Percentiles rank a stretch among this genome's conserved stretches.
phyloP scores from a whole-genome alignment of 1,140 invertebrate species.

The Lysiphlebus fabarum region DNA sequence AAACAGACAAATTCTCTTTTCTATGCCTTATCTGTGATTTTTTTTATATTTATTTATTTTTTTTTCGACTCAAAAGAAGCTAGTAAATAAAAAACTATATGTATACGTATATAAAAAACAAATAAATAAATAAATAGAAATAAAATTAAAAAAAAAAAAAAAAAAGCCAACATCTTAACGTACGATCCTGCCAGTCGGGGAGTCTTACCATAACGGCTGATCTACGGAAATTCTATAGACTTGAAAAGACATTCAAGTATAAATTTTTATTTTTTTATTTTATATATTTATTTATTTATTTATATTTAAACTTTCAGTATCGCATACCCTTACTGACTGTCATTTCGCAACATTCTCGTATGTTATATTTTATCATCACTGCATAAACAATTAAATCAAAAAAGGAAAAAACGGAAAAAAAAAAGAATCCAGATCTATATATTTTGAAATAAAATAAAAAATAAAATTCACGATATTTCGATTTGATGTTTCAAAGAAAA shows the following conservation, averaged over 20 bases:
- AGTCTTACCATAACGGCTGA: slow-evolving; percentile 24
- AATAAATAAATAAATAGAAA: too few relatives aligned
- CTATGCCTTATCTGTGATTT: slow-evolving; percentile 34
- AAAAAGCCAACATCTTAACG: slow-evolving; percentile 32
- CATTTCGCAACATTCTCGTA: background rate
- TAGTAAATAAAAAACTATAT: slow-evolving; percentile 8
- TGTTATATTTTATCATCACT: background rate
- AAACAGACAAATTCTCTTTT: slow-evolving; percentile 40
- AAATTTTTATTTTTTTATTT: too few relatives aligned
- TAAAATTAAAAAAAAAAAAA: background rate
- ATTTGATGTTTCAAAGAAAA: slow-evolving; percentile 23
- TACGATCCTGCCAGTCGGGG: slow-evolving; percentile 33
- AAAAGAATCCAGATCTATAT: background rate
- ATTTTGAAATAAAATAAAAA: background rate
- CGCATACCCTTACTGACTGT: background rate
- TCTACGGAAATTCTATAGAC: slow-evolving; percentile 16
- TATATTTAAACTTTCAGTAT: background rate
- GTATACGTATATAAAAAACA: too few relatives aligned
- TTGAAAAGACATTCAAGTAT: background rate
- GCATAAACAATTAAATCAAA: slow-evolving; percentile 4
- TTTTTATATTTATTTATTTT: slow-evolving; percentile 4
- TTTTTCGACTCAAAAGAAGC: background rate
- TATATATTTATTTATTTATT: background rate
- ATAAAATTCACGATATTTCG: slow-evolving; percentile 4
- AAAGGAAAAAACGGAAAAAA: background rate